phyloP scores from a whole-genome alignment of 2,113 vertebrate species.

The Antechinus flavipes region DNA sequence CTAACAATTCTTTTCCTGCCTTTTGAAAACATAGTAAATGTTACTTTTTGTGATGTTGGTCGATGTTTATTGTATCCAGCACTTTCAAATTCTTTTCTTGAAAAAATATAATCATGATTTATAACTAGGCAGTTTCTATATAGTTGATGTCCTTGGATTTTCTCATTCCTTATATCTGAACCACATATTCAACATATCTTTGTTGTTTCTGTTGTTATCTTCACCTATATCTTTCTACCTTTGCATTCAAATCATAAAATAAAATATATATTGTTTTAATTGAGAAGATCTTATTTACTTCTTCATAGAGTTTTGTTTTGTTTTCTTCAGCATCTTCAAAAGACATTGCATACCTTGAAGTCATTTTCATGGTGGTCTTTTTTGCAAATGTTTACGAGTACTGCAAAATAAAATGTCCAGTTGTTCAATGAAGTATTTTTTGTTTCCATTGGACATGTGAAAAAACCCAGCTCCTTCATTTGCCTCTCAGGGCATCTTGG shows the following conservation, averaged over 20 bases:
- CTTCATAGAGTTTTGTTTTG: not conserved
- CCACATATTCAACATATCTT: not conserved
- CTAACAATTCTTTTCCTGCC: not conserved
- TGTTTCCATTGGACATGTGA: not conserved
- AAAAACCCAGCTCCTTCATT: not conserved
- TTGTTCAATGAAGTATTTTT: not conserved
- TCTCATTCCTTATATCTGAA: not conserved
- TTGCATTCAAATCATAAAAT: not conserved
- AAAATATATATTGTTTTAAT: not conserved
- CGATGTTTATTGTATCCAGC: not conserved
- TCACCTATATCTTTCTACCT: not conserved
- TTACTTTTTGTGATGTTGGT: not conserved
- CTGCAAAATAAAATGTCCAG: not conserved
- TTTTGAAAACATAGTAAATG: not conserved
- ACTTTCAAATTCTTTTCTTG: not conserved
- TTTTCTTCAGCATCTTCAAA: not conserved
- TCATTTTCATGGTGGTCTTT: not conserved
- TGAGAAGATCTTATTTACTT: not conserved
- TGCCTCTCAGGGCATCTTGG: not conserved
- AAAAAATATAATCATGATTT: not conserved
- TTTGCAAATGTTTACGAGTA: not conserved
- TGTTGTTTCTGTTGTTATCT: not conserved
- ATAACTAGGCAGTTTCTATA: not conserved
- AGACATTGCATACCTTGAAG: not conserved
- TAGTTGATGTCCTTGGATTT: not conserved